phyloP scores from a whole-genome alignment of 1,140 invertebrate species.

The Meteorus sp. region DNA sequence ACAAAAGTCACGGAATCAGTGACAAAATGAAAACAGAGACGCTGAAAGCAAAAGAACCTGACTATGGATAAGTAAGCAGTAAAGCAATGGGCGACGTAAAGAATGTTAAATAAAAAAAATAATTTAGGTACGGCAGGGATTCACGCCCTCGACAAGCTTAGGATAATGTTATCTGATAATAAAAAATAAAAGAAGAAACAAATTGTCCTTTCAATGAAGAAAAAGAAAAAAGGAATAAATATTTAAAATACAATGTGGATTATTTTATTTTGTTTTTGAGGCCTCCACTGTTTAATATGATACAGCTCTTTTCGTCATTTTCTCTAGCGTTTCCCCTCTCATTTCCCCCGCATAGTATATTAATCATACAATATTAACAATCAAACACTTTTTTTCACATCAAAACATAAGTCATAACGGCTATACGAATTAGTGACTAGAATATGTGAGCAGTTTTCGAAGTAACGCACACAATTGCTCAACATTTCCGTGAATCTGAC shows the following conservation, averaged over 20 bases:
- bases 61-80: slow-evolving; percentile 44
- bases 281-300: too few species aligned
- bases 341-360: too few species aligned
- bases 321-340: too few species aligned
- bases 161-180: slow-evolving; percentile 62
- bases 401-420: too few species aligned
- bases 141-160: slow-evolving; percentile 54
- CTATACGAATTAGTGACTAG: too few species aligned
- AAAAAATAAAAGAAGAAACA: slow-evolving; percentile 46
- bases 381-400: too few species aligned
- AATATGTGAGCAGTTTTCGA: too few species aligned
- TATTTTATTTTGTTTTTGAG: too few species aligned
- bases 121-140: slow-evolving; percentile 58
- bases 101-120: slow-evolving; percentile 59
- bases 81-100: slow-evolving; percentile 47
- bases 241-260: slow-evolving; percentile 55
- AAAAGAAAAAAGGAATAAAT: slow-evolving; percentile 58
- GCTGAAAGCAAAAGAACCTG: slow-evolving; percentile 24
- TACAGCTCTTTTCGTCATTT: too few species aligned
- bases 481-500: too few species aligned
- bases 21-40: slow-evolving; percentile 11
- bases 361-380: too few species aligned
- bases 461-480: too few species aligned
- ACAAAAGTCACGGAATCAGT: slow-evolving; percentile 9
- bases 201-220: slow-evolving; percentile 58